phyloP scores from a whole-genome alignment of 2,797 vertebrate genomes.

The Falco peregrinus region DNA sequence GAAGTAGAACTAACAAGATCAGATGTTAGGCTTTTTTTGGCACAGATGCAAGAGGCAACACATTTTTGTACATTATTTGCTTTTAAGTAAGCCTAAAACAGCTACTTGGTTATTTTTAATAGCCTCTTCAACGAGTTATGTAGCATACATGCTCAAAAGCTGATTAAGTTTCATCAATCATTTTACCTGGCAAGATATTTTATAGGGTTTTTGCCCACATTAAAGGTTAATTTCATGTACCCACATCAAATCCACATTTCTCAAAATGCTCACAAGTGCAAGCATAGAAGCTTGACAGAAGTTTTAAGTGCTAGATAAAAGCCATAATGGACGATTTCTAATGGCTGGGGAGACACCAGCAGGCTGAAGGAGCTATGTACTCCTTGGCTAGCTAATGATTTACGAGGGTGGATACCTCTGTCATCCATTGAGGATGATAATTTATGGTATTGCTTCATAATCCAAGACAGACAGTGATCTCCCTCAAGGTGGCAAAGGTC shows the following conservation, averaged over 20 bases:
- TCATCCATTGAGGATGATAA: background rate
- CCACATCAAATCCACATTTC: background rate
- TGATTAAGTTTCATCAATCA: background rate
- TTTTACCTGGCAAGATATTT: background rate
- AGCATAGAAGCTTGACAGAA: background rate
- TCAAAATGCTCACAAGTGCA: background rate
- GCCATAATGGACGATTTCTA: background rate
- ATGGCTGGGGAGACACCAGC: background rate
- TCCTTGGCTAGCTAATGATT: background rate
- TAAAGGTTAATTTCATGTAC: background rate
- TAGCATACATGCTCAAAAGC: background rate
- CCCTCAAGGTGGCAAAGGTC: background rate
- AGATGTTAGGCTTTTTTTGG: background rate
- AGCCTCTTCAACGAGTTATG: background rate
- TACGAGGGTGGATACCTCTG: background rate
- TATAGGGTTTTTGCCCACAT: background rate
- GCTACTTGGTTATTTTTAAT: background rate
- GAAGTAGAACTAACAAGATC: background rate
- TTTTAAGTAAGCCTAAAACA: background rate
- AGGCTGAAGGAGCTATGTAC: background rate
- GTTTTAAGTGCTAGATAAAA: background rate
- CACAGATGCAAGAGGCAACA: background rate
- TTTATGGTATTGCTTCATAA: background rate
- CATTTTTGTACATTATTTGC: background rate
- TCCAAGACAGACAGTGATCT: background rate